Evolutionary conservation across 2,113 vertebrate species (phyloP), one percentile per base, ranked within the genome.

Genomic region (Mola mola): DNA sequence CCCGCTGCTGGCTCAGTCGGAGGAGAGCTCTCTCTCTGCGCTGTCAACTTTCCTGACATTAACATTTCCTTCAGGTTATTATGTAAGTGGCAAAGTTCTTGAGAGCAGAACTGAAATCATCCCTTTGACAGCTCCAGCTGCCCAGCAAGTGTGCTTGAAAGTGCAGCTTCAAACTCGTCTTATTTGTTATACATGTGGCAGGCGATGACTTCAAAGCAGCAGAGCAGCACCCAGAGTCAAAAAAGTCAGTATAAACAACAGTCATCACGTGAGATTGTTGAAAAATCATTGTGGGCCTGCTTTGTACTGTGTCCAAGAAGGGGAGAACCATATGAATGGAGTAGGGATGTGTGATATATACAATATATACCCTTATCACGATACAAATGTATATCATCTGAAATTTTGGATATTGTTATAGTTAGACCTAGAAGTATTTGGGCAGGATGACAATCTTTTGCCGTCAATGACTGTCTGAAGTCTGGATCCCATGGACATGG

Each of bases 21-120:
- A 31, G 22, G 16, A 72, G 37, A 59, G 21, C 41, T 37, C 62
- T 25, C 36, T 31, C 15, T 24, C 34, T 46, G 64, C 12, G 17
- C 16, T 61, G 75, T 82, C 60, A 75, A 64, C 64, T 66, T 66
- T 75, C 51, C 73, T 62, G 67, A 72, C 75, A 57, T 83, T 66
- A 78, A 83, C 72, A 66, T 82, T 85, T 81, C 61, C 79, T 76
- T 71, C 19, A n/a, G 66, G 25, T 72, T 50, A 24, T 88, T 83
- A 75, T 21, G 62, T 76, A 85, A 87, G 72, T n/a, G 34, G 51
- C 13, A 38, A 72, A 74, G 75, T 57, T 53, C 56, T 24, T 4
- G 52, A 62, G 72, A 77, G 38, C 26, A 15, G 26, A 25, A 40
- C 19, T 76, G 74, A 64, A 70, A 57, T 66, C 67, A 69, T 68